Evolutionary conservation across 2,113 vertebrate species (phyloP).

Genomic region (Malurus elegans): DNA sequence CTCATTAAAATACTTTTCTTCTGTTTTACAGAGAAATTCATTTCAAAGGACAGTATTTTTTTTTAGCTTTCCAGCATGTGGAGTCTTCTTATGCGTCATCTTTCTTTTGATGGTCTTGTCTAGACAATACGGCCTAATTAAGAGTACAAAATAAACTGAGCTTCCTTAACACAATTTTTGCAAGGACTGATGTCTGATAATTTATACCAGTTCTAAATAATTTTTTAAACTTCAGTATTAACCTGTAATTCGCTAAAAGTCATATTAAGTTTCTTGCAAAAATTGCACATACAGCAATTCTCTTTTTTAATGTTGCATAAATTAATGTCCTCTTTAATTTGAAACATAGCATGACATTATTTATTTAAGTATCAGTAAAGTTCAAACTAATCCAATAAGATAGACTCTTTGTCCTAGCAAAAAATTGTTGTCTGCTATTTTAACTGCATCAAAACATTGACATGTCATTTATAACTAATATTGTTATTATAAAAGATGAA

Average conservation of each 20-base stretch:
- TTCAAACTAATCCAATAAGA: background rate
- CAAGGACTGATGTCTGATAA: background rate
- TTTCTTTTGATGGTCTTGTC: background rate
- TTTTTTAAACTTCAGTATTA: background rate
- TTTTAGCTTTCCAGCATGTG: background rate
- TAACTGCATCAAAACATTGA: background rate
- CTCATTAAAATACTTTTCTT: background rate
- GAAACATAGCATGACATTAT: background rate
- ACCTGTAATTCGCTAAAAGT: background rate
- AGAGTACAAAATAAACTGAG: background rate
- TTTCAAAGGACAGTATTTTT: background rate
- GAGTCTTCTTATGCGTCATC: background rate
- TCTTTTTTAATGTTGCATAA: background rate
- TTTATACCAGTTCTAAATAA: background rate
- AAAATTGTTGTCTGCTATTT: background rate
- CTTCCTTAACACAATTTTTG: background rate
- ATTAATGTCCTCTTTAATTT: background rate
- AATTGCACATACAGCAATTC: background rate
- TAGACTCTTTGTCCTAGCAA: background rate
- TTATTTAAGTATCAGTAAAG: background rate
- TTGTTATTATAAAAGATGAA: background rate
- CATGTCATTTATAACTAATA: background rate
- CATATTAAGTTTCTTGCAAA: background rate
- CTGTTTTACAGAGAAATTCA: background rate
- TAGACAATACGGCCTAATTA: background rate